A percentile compares a stretch with the other conserved stretches of the same genome.
Conservation (phyloP, 2,113 vertebrate genomes). For the Ptilonorhynchus violaceus region DNA sequence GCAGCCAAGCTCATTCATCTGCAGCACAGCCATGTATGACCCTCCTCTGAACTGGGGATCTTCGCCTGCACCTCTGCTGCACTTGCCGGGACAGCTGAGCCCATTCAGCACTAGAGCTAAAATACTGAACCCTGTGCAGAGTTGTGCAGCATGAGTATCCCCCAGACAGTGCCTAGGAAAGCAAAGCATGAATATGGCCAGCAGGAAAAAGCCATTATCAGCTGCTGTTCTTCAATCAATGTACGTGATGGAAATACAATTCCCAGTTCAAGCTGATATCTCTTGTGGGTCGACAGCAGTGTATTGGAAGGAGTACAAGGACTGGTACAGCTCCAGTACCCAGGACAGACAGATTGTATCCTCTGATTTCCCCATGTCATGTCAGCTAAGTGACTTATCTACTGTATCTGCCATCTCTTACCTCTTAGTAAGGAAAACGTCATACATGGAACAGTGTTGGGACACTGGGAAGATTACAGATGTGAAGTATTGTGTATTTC, state of each 20-base stretch:
- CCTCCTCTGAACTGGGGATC: neutral
- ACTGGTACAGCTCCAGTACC: neutral
- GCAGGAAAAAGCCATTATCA: neutral
- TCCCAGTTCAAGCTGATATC: neutral
- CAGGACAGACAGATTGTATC: neutral
- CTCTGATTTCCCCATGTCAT: neutral
- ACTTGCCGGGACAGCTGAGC: neutral
- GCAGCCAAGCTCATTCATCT: accelerated
- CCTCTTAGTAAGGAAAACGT: neutral
- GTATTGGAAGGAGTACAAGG: neutral
- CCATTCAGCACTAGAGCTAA: neutral
- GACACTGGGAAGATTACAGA: neutral
- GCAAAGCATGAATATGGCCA: neutral
- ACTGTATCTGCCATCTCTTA: neutral
- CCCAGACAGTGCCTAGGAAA: neutral
- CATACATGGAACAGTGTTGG: neutral
- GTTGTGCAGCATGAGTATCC: neutral
- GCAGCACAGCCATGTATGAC: accelerated
- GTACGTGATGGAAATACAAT: neutral
- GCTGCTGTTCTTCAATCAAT: neutral
- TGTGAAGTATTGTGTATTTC: neutral
- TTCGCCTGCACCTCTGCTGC: neutral
- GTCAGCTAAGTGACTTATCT: neutral
- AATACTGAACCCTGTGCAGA: neutral
- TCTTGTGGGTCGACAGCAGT: neutral